A percentile compares a stretch with the other conserved stretches of the same genome.
Evolutionary conservation across 2,888 invertebrate genomes (phyloP).

Genomic region (Oligia fasciuncula): DNA sequence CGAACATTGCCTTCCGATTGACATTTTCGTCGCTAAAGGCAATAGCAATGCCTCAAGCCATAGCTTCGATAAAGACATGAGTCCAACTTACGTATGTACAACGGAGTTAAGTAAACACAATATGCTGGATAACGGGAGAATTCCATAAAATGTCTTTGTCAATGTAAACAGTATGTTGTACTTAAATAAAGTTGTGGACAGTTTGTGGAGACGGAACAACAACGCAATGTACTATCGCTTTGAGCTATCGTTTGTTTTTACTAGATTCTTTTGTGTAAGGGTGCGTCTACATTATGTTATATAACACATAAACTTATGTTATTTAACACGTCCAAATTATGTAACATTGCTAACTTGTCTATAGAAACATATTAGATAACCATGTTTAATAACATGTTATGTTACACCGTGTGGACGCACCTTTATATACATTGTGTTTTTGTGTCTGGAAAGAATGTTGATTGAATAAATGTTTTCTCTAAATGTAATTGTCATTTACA

Average conservation of each 20-base stretch:
- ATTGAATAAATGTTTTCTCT: constrained; percentile 9
- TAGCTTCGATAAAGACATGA: constrained; percentile 52
- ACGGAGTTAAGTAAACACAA: constrained; percentile 56
- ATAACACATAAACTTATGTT: too few species aligned
- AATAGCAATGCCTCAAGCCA: constrained; percentile 33
- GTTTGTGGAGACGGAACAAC: constrained; percentile 25
- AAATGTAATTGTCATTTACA: not conserved
- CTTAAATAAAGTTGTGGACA: constrained; percentile 59
- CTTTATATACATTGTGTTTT: constrained; percentile 23
- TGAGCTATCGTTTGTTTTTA: constrained; percentile 49
- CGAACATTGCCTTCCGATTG: not conserved
- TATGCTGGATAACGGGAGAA: constrained; percentile 47
- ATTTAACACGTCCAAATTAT: too few species aligned
- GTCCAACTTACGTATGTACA: constrained; percentile 45
- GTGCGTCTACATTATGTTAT: too few species aligned
- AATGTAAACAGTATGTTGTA: constrained; percentile 57
- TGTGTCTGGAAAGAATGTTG: not conserved
- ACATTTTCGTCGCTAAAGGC: too few species aligned
- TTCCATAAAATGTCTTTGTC: constrained; percentile 53
- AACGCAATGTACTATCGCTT: constrained; percentile 44
- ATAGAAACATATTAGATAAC: too few species aligned
- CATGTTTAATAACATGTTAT: too few species aligned
- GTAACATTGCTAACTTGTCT: too few species aligned
- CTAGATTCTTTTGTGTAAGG: constrained; percentile 30
- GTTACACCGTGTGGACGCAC: too few species aligned